These are phyloP conservation scores for Pseudopipra pipra DNA, from an alignment of 2,113 vertebrate species.

Conservation along the genomic window DNA sequence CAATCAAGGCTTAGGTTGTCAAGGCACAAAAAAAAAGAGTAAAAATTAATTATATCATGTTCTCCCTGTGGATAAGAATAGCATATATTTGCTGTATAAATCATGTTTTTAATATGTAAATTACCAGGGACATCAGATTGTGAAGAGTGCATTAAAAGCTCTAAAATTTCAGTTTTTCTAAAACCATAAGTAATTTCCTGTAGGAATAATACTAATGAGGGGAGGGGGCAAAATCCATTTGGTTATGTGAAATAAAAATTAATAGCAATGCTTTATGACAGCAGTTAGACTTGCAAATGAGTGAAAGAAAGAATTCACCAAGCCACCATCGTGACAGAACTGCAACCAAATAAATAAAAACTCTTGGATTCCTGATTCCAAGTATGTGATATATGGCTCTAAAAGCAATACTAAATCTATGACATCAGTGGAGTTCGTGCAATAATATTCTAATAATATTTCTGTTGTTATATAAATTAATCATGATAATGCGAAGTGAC, in stretches of 20 bases:
- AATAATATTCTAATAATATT: not conserved
- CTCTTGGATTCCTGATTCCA: not conserved
- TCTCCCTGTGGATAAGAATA: not conserved
- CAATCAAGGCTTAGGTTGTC: constrained; percentile 1
- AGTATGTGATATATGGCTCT: not conserved
- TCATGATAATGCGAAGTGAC: not conserved
- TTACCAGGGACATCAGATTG: not conserved
- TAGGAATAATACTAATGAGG: not conserved
- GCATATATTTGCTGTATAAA: constrained; percentile 18
- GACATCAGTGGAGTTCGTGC: not conserved
- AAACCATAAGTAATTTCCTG: not conserved
- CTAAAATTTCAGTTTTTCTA: not conserved
- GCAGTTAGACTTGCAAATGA: not conserved
- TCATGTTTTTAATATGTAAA: not conserved
- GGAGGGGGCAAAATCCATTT: not conserved
- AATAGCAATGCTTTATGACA: not conserved
- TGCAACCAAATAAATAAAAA: not conserved
- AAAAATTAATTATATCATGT: not conserved
- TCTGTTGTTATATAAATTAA: not conserved
- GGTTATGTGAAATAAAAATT: not conserved
- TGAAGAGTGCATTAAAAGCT: not conserved
- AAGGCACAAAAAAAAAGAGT: not conserved
- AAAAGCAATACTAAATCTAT: not conserved
- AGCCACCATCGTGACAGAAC: not conserved
- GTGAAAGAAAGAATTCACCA: not conserved